Base-by-base conservation (phyloP, 2,888 invertebrate genomes). In the Leptopterna dolabrata region DNA sequence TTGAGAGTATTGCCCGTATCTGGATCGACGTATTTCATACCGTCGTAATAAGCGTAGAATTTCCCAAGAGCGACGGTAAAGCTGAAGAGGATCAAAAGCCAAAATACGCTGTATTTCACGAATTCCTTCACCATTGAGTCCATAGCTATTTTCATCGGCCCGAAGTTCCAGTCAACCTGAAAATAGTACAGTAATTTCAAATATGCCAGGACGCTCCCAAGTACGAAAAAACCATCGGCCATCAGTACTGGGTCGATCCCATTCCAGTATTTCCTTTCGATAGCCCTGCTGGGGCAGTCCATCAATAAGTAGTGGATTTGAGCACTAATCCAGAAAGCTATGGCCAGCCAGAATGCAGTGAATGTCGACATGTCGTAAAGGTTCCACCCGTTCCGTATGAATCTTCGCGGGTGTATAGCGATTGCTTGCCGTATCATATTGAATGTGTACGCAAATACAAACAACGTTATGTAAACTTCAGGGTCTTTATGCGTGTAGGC, bases 131-230 rank as follows among this genome's bases (percentile, higher is more conserved):
- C 30, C 82, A 82, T 82, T 4, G 63, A 19, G 41, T 82, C 41
- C 82, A 82, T 1, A 0, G 82, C 82, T 1, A 55, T 24, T 88
- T 91, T 91, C 76, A 95, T 91, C 0, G 95, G 95, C 78, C 95
- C 95, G 88, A 95, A 92, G 91, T 93, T 92, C 90, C 94, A 94
- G 91, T 94, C 94, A 73, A 95, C 91, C 90, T 95, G 94, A 89
- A 94, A 94, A 90, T 94, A 92, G 90, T 94, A 93, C 91, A 95
- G 92, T 43, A 95, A 91, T 90, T 94, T 93, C 89, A 94, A 93
- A 90, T 93, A 95, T 11, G 95, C 94, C 93, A 95, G 93, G 89
- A 95, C 94, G 16, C 94, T 94, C 7, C 95, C 95, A 13, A 95
- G 91, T 76, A 94, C 94, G 91, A 94, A 95, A 73, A 94, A 93